phyloP scores from a whole-genome alignment of 2,888 invertebrate genomes.

The Pristionchus fissidentatus region DNA sequence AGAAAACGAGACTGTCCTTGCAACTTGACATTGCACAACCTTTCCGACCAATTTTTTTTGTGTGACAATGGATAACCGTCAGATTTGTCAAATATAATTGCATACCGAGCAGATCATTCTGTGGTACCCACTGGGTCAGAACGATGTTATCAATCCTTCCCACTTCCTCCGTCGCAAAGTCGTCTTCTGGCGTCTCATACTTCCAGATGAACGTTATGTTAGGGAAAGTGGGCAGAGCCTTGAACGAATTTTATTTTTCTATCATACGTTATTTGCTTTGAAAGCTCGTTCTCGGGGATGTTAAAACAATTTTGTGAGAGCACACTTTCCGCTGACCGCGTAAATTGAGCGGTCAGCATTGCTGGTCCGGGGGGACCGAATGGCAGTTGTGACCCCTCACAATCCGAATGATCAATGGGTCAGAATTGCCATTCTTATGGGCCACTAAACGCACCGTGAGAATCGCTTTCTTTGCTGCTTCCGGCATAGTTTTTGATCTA shows the following conservation, averaged over 20 bases:
- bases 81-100: background rate
- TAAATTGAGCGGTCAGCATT: too few relatives aligned
- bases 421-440: background rate
- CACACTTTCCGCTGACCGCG: too few relatives aligned
- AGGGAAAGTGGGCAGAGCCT: conserved; percentile 31
- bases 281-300: too few relatives aligned
- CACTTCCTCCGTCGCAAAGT: conserved; percentile 24
- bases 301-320: too few relatives aligned
- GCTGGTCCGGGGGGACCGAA: too few relatives aligned
- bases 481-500: conserved; percentile 1
- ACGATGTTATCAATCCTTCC: conserved; percentile 21
- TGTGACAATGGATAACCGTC: too few relatives aligned
- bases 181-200: conserved; percentile 36
- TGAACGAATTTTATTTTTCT: background rate
- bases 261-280: too few relatives aligned
- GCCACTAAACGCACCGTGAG: conserved; percentile 8
- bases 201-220: conserved; percentile 48
- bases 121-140: conserved; percentile 38
- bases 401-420: too few relatives aligned
- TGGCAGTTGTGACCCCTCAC: too few relatives aligned
- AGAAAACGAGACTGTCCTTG: too few relatives aligned
- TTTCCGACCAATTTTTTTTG: too few relatives aligned
- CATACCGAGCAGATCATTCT: conserved; percentile 39
- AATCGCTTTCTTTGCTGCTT: conserved; percentile 5
- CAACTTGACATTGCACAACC: too few relatives aligned